Evolutionary conservation across 2,113 vertebrate species (phyloP).

Genomic region (Varanus salvator): DNA sequence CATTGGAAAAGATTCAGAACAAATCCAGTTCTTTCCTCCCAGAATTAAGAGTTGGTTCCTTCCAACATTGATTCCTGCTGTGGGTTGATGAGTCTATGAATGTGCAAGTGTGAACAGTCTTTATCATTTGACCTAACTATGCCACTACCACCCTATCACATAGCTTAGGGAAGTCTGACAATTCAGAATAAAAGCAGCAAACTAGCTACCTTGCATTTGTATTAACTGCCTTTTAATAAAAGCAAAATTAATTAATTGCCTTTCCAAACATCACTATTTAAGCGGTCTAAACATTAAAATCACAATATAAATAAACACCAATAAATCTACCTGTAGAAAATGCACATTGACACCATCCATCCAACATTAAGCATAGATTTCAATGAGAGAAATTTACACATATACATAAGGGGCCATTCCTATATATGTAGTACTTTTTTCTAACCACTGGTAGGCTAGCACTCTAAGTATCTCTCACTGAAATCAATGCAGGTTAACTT

Average conservation of each 20-base stretch:
- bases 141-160: background rate
- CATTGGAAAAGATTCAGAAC: background rate
- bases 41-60: slow-evolving; percentile 6
- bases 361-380: background rate
- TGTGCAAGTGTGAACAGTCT: background rate
- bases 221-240: background rate
- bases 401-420: too few species aligned
- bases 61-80: background rate
- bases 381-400: background rate
- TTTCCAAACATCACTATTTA: slow-evolving; percentile 6
- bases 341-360: background rate
- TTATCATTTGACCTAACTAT: background rate
- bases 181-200: background rate
- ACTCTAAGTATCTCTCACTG: background rate
- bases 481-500: background rate
- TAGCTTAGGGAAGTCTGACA: background rate
- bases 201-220: background rate
- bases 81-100: background rate
- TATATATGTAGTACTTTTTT: too few species aligned
- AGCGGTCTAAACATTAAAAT: background rate
- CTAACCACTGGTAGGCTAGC: background rate
- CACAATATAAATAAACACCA: background rate
- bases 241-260: background rate
- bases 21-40: background rate
- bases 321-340: background rate